A percentile compares a stretch with the other conserved stretches of the same genome.
These are phyloP conservation scores for Oscheius myriophilus DNA, from an alignment of 2,888 invertebrate genomes.

Conservation along the genomic window DNA sequence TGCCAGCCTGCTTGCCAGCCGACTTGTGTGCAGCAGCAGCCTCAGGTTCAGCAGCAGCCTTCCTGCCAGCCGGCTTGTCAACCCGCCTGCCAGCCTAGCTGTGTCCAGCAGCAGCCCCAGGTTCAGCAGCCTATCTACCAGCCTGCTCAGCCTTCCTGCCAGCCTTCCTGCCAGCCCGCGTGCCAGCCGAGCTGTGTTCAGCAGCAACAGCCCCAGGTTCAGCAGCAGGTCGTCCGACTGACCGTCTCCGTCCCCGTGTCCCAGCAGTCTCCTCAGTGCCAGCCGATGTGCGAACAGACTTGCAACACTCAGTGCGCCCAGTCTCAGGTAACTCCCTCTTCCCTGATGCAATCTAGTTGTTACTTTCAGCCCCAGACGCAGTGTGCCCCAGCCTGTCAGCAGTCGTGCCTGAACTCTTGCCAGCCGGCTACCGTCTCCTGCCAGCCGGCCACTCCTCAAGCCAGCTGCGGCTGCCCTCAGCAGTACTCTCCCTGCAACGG, in stretches of 20 bases:
- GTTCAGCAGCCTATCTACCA: constrained; percentile 10
- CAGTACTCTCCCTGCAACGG: constrained; percentile 39
- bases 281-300: constrained; percentile 48
- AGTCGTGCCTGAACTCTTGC: constrained; percentile 38
- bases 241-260: constrained; percentile 49
- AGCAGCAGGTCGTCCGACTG: constrained; percentile 17
- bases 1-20: constrained; percentile 32
- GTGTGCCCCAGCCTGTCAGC: constrained; percentile 49
- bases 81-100: constrained; percentile 29
- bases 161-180: constrained; percentile 21
- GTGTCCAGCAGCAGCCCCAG: constrained; percentile 19
- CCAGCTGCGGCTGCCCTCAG: constrained; percentile 33
- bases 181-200: constrained; percentile 30
- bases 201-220: constrained; percentile 26
- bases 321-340: constrained; percentile 30
- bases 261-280: constrained; percentile 50
- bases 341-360: not conserved
- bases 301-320: constrained; percentile 54
- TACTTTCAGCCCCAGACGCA: constrained; percentile 36
- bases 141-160: constrained; percentile 11
- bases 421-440: constrained; percentile 29
- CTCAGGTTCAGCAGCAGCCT: constrained; percentile 8
- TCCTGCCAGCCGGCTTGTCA: constrained; percentile 31
- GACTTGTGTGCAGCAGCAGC: constrained; percentile 29
- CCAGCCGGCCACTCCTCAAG: constrained; percentile 10